These are phyloP conservation scores for Diadromus collaris DNA, from an alignment of 2,888 invertebrate species.

Conservation along the genomic window DNA sequence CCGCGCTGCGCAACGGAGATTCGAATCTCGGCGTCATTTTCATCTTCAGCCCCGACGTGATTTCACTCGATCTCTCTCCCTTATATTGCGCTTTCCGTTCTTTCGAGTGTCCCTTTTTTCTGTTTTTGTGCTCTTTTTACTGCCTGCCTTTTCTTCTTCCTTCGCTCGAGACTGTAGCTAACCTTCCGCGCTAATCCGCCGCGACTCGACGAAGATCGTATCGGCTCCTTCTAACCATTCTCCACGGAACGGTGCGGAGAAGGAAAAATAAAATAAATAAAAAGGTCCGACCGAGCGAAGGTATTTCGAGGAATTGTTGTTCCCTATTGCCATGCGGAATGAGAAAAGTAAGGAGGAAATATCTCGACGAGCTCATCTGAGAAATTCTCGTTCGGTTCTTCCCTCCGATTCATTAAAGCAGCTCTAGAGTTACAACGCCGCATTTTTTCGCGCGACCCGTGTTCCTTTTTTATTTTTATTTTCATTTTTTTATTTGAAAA, in stretches of 20 bases:
- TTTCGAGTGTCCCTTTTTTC: slow-evolving; percentile 16
- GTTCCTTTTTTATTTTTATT: background rate
- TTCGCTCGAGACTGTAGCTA: background rate
- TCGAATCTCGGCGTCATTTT: slow-evolving; percentile 44
- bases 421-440: slow-evolving; percentile 7
- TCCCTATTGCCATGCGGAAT: slow-evolving; percentile 14
- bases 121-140: slow-evolving; percentile 7
- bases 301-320: slow-evolving; percentile 6
- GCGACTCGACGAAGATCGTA: slow-evolving; percentile 4
- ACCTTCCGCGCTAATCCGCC: slow-evolving; percentile 18
- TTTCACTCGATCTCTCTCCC: slow-evolving; percentile 47
- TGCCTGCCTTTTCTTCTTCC: background rate
- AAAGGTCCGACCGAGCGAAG: background rate
- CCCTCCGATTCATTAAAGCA: background rate
- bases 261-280: slow-evolving; percentile 7
- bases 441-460: too few relatives aligned
- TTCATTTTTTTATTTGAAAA: background rate
- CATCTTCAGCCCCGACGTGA: slow-evolving; percentile 43
- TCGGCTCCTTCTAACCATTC: slow-evolving; percentile 26
- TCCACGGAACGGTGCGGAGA: background rate
- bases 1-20: slow-evolving; percentile 19
- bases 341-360: slow-evolving; percentile 4
- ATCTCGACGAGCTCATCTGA: background rate
- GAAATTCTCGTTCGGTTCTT: slow-evolving; percentile 2
- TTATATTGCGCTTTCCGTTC: slow-evolving; percentile 39